Conservation (phyloP, 2,888 invertebrate species). For the Cephus spinipes region DNA sequence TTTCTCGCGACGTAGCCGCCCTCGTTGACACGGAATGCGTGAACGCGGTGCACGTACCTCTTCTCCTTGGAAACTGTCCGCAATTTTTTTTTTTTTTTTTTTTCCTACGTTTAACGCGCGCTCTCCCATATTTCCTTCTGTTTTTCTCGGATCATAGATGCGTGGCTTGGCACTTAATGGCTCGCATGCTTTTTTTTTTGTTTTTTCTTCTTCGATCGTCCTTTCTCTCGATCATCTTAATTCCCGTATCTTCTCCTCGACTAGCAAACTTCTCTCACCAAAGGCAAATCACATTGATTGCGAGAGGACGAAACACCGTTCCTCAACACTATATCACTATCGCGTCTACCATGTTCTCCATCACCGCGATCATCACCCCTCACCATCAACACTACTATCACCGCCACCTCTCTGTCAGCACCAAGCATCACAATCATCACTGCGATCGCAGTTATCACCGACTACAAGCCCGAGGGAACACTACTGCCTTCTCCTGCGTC, state of each 20-base stretch:
- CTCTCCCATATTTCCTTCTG: neutral
- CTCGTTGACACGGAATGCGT: neutral
- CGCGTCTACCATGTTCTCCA: neutral
- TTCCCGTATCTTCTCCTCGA: neutral
- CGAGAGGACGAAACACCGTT: neutral
- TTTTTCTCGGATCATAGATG: neutral
- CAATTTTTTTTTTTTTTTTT: constrained; percentile 35
- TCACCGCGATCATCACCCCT: too few species aligned
- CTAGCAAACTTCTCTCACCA: neutral
- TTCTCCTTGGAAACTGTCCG: constrained; percentile 43
- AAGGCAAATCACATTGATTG: neutral
- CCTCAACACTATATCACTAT: neutral
- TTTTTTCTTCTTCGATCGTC: neutral
- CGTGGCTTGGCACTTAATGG: neutral
- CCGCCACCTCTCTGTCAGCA: neutral
- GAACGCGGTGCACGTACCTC: neutral
- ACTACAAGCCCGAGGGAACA: neutral
- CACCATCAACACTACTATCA: neutral
- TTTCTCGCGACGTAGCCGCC: neutral
- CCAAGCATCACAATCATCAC: neutral
- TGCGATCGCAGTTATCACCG: neutral
- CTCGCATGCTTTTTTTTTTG: neutral
- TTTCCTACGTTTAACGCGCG: neutral
- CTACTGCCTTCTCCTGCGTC: neutral
- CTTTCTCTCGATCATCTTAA: neutral